Evolutionary conservation across 2,797 vertebrate species (phyloP).

Genomic region (Zenarchopterus dispar): DNA sequence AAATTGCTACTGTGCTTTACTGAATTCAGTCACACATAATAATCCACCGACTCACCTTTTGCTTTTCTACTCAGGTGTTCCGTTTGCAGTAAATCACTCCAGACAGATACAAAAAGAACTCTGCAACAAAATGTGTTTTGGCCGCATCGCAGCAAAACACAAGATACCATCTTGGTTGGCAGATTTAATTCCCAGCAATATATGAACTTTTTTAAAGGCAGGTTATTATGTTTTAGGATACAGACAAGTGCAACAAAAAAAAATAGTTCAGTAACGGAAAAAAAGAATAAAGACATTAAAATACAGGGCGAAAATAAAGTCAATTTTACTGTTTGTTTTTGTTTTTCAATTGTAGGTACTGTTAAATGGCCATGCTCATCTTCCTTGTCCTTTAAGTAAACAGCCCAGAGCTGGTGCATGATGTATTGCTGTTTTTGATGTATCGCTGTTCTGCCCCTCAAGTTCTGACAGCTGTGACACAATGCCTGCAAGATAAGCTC

Average conservation of each 20-base stretch:
- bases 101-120: not conserved
- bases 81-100: not conserved
- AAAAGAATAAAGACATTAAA: not conserved
- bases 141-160: not conserved
- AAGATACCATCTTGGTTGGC: not conserved
- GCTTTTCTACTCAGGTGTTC: not conserved
- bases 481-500: constrained; percentile 31
- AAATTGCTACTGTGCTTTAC: not conserved
- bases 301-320: not conserved
- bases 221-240: not conserved
- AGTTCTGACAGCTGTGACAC: constrained; percentile 39
- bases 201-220: not conserved
- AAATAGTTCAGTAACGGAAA: not conserved
- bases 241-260: not conserved
- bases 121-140: not conserved
- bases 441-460: constrained; percentile 18
- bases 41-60: not conserved
- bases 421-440: constrained; percentile 39
- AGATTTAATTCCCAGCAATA: not conserved
- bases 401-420: constrained; percentile 30
- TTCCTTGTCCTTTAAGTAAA: constrained; percentile 36
- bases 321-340: not conserved
- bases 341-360: constrained; percentile 2
- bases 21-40: not conserved
- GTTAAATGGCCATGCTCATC: constrained; percentile 21